These are phyloP conservation scores for Anthophora plumipes DNA, from an alignment of 2,888 invertebrate species.

Conservation along the genomic window DNA sequence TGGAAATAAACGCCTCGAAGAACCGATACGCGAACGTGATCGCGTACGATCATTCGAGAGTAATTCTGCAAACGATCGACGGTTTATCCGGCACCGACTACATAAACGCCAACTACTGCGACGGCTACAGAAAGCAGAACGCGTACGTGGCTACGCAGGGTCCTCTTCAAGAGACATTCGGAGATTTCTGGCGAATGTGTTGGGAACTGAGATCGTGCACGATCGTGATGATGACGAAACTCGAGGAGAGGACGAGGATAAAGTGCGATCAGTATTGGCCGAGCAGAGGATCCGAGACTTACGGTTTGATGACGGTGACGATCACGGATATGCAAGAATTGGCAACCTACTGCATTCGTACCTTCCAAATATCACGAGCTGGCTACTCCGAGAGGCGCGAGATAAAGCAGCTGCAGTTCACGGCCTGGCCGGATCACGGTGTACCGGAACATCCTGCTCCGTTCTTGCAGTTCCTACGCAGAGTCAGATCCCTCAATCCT, in stretches of 20 bases:
- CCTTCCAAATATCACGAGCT: slow-evolving; percentile 94
- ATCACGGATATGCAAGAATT: slow-evolving; percentile 98
- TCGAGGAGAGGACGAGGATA: slow-evolving; percentile 98
- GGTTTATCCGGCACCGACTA: slow-evolving; percentile 97
- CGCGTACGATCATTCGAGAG: slow-evolving; percentile 99
- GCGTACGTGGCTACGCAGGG: slow-evolving; percentile 99
- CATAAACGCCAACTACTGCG: slow-evolving; percentile 99
- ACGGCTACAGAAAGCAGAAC: slow-evolving; percentile 99
- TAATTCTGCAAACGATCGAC: slow-evolving; percentile 95
- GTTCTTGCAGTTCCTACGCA: slow-evolving; percentile 97
- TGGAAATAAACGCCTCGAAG: slow-evolving; percentile 99
- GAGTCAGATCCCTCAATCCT: slow-evolving; percentile 96
- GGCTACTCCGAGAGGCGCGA: slow-evolving; percentile 94
- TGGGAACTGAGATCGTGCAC: slow-evolving; percentile 98
- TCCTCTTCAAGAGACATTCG: slow-evolving; percentile 98
- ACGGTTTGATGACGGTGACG: slow-evolving; percentile 97
- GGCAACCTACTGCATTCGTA: slow-evolving; percentile 98
- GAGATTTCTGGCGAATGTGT: slow-evolving; percentile 99
- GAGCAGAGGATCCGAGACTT: slow-evolving; percentile 95
- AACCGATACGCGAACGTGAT: slow-evolving; percentile 99
- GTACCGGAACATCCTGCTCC: slow-evolving; percentile 99
- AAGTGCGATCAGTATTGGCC: slow-evolving; percentile 99
- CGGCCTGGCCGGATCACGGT: slow-evolving; percentile 99
- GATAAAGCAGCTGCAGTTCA: slow-evolving; percentile 98
- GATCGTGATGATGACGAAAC: slow-evolving; percentile 99